Base-by-base conservation (phyloP, 2,797 vertebrate species). In the Sphenodon punctatus region DNA sequence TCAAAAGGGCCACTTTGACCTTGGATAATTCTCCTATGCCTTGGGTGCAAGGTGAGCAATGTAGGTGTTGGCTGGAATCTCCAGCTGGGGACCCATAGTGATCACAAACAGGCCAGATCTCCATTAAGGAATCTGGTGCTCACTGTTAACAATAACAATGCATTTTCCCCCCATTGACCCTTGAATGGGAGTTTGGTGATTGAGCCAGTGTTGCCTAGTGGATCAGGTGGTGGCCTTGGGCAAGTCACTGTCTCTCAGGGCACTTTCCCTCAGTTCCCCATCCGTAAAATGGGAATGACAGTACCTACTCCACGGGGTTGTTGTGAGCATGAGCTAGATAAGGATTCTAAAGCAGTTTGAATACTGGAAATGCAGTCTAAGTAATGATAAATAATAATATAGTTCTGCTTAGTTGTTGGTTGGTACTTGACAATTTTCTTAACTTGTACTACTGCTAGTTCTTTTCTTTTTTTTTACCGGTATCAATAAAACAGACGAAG, bases 11-110 rank as follows among this genome's bases (percentile, higher is more conserved):
- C 11, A 34, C 55, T 75, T 30, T 25, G 77, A 61, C 38, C 58
- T 13, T 3, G 20, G n/a, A 25, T 5, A n/a, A 22, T 1, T 12
- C 25, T 32, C 30, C 83, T 69, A 46, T 22, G 45, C 49, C 56
- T 41, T 17, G 69, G 59, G 22, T 8, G 53, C 42, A 19, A 9
- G 74, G 30, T 8, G 10, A 2, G 8, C 34, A n/a, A 68, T 67
- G 32, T 27, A 51, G 6, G 20, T 0, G 0, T 22, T 39, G 12
- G 13, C 13, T 0, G 0, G 4, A 15, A 53, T 56, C 25, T 55
- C 36, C 39, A 75, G 23, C 74, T 10, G 4, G 64, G 65, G 83
- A 32, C 5, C 15, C 9, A 19, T 17, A 6, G 6, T 38, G 13
- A 20, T 20, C 22, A 36, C 22, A 74, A 22, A 42, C 23, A 48